Conservation (phyloP, 2,888 invertebrate genomes). For the Amiota communis region DNA sequence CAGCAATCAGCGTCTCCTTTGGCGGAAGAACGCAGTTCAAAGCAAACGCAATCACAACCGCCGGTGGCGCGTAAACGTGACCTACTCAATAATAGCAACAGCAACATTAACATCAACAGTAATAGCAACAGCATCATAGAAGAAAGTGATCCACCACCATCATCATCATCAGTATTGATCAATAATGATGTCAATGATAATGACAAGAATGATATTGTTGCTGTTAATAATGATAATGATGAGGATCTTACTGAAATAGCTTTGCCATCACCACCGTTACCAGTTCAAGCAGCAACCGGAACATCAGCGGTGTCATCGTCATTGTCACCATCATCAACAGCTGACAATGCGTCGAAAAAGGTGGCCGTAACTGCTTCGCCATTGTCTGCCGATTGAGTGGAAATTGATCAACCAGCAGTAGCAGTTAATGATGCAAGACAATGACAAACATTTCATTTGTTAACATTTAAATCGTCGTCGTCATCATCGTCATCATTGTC, state of each 20-base stretch:
- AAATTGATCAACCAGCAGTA: neutral
- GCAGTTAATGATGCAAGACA: constrained; percentile 19
- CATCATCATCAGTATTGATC: neutral
- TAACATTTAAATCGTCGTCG: too few relatives aligned
- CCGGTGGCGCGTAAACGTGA: constrained; percentile 21
- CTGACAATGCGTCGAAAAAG: constrained; percentile 46
- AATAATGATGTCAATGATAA: neutral
- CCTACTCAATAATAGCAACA: neutral
- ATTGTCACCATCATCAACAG: neutral
- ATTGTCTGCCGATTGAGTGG: constrained; percentile 58
- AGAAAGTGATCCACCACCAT: constrained; percentile 28
- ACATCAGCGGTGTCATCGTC: constrained; percentile 15
- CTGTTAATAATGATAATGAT: constrained; percentile 34
- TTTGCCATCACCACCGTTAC: constrained; percentile 40
- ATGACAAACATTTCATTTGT: constrained; percentile 22
- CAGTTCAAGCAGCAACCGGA: constrained; percentile 20
- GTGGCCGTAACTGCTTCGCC: constrained; percentile 43
- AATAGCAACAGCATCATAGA: neutral
- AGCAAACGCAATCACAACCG: constrained; percentile 28
- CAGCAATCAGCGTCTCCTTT: too few relatives aligned
- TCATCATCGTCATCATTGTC: neutral
- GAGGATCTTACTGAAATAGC: constrained; percentile 51
- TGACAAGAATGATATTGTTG: neutral
- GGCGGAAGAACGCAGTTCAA: neutral
- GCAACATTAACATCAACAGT: neutral